Evolutionary conservation across 2,888 invertebrate species (phyloP), one percentile per base, ranked within the genome.

Genomic region (Homarus gammarus): DNA sequence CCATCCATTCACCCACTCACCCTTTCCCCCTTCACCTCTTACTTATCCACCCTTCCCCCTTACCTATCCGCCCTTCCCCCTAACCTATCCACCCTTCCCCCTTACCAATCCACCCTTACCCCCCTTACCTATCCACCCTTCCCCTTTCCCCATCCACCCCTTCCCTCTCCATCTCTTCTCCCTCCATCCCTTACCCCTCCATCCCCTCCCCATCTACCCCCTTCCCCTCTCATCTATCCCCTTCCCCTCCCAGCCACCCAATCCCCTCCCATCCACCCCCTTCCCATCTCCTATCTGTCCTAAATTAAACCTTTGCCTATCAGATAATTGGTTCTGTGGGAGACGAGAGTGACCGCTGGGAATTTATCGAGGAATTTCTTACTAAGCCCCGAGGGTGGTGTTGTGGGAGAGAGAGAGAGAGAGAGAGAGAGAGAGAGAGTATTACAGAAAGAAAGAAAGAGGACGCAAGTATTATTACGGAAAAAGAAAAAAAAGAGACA

Each of bases 261-360:
- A 2, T 33, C 15, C n/a, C n/a, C n/a, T 27, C 27, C 15, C 36
- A n/a, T 27, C 31, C 15, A 64, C 64, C 31, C n/a, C n/a, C 36
- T 15, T 70, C 31, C 27, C 15, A 33, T 15, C 27, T 33, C 15
- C 18, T 18, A 70, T 70, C 18, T 33, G 36, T 33, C 27, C 31
- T 27, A 70, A 33, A 70, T 70, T 15, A 33, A 40, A 56, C 68
- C 38, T 82, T 40, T 82, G 49, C 68, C 44, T 82, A 56, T 49
- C 27, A 18, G 51, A 44, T 27, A 78, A 22, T 44, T 44, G 44
- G 6, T 44, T 44, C 12, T 12, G 6, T 8, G 12, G 12, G 44
- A 44, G 44, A 44, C 6, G 44, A 5, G 44, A 12, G 12, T 44
- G 44, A 44, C 12, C 44, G 44, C 44, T 12, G 5, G 44, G 44